Conservation (phyloP, 2,797 vertebrate genomes). For the Telmatherina bonti region DNA sequence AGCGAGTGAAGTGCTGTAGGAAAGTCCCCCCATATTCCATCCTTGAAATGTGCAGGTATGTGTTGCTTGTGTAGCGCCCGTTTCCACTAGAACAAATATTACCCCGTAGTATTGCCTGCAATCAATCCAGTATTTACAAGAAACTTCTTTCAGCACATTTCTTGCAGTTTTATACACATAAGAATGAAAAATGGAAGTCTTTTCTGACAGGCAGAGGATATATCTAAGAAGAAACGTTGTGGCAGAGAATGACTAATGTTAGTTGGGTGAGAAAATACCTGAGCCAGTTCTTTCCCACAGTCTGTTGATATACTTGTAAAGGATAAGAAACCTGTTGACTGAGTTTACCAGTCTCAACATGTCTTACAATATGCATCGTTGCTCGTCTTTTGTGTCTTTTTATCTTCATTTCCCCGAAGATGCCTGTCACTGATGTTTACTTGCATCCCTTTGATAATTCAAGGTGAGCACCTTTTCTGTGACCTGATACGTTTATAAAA, state of each 20-base stretch:
- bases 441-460: slow-evolving; percentile 10
- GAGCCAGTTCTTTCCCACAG: slow-evolving; percentile 74
- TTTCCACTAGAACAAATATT: slow-evolving; percentile 32
- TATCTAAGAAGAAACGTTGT: not conserved
- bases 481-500: not conserved
- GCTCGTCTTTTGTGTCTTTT: slow-evolving; percentile 26
- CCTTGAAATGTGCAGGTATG: slow-evolving; percentile 29
- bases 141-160: slow-evolving; percentile 4
- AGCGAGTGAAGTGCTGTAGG: slow-evolving; percentile 14
- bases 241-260: slow-evolving; percentile 13
- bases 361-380: slow-evolving; percentile 50
- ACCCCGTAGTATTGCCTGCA: not conserved
- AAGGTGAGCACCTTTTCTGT: not conserved
- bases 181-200: not conserved
- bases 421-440: not conserved
- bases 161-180: slow-evolving; percentile 8
- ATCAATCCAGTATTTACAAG: not conserved
- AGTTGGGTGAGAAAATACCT: slow-evolving; percentile 35
- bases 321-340: slow-evolving; percentile 71
- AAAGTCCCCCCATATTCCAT: slow-evolving; percentile 20
- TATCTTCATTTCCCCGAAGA: slow-evolving; percentile 22
- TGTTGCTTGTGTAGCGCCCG: slow-evolving; percentile 34
- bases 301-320: slow-evolving; percentile 5
- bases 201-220: slow-evolving; percentile 7
- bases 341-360: slow-evolving; percentile 62